phyloP scores from a whole-genome alignment of 2,113 vertebrate genomes.

The Cynoglossus semilaevis region DNA sequence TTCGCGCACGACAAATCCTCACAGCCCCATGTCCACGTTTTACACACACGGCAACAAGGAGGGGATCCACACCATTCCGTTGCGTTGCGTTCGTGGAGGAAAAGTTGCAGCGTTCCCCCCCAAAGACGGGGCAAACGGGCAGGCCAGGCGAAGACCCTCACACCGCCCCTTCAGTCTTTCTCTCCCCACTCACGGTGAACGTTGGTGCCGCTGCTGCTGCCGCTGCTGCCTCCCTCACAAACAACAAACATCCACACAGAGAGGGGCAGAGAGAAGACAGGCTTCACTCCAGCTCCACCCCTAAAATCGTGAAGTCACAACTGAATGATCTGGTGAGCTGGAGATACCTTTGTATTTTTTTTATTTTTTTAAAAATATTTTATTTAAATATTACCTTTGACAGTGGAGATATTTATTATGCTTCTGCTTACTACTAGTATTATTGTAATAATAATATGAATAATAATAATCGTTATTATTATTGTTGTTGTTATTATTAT shows the following conservation, averaged over 20 bases:
- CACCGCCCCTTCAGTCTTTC: conserved; percentile 13
- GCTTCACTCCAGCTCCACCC: conserved; percentile 61
- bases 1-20: conserved; percentile 16
- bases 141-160: conserved; percentile 38
- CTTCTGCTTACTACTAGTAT: too few relatives aligned
- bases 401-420: too few relatives aligned
- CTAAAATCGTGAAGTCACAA: conserved; percentile 16
- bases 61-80: conserved; percentile 11
- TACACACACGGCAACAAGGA: conserved; percentile 5
- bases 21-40: conserved; percentile 20
- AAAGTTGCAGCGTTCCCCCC: conserved; percentile 40
- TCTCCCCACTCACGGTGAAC: not conserved
- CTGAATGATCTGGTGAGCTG: too few relatives aligned
- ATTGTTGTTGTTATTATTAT: too few relatives aligned
- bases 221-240: conserved; percentile 52
- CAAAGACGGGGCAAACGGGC: conserved; percentile 7
- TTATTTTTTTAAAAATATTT: too few relatives aligned
- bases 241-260: conserved; percentile 61
- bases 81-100: not conserved
- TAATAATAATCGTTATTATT: too few relatives aligned
- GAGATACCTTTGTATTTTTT: too few relatives aligned
- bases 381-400: too few relatives aligned
- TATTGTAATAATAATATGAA: too few relatives aligned
- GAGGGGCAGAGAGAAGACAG: conserved; percentile 36
- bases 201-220: conserved; percentile 5